Conservation (phyloP, 2,797 vertebrate species). For the Poeciliopsis paucimaculata region DNA sequence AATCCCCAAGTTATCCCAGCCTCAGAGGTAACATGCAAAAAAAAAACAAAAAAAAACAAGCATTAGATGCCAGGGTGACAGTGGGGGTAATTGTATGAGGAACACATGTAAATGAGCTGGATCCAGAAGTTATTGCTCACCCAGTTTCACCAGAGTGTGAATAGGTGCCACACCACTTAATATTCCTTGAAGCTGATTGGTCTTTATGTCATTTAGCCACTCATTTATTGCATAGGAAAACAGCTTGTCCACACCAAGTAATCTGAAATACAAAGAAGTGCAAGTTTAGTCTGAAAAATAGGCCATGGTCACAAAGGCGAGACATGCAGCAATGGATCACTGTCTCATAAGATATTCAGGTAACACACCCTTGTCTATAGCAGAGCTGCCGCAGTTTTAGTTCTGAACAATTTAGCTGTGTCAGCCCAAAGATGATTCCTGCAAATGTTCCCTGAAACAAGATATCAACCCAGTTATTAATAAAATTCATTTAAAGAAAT, state of each 20-base stretch:
- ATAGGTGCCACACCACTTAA: slow-evolving; percentile 98
- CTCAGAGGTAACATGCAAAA: background rate
- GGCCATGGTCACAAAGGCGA: background rate
- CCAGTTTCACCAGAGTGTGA: slow-evolving; percentile 95
- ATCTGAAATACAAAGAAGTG: slow-evolving; percentile 75
- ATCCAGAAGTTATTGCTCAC: slow-evolving; percentile 76
- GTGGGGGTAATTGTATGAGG: background rate
- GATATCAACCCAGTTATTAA: slow-evolving; percentile 17
- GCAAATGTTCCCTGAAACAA: slow-evolving; percentile 91
- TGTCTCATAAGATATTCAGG: background rate
- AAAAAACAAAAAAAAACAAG: background rate
- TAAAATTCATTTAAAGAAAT: slow-evolving; percentile 1
- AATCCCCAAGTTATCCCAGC: background rate
- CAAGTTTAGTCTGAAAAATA: slow-evolving; percentile 9
- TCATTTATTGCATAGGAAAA: slow-evolving; percentile 95
- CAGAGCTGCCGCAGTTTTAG: slow-evolving; percentile 93
- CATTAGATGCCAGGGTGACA: background rate
- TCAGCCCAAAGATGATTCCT: slow-evolving; percentile 95
- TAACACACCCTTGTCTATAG: slow-evolving; percentile 92
- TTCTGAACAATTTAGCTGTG: slow-evolving; percentile 96
- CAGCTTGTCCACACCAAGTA: slow-evolving; percentile 95
- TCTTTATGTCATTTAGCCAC: slow-evolving; percentile 97
- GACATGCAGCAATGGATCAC: background rate
- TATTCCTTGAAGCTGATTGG: slow-evolving; percentile 96
- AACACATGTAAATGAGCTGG: background rate